Percentiles rank a stretch among this genome's conserved stretches.
Conservation (phyloP, 2,113 vertebrate species). For the Nematolebias whitei region DNA sequence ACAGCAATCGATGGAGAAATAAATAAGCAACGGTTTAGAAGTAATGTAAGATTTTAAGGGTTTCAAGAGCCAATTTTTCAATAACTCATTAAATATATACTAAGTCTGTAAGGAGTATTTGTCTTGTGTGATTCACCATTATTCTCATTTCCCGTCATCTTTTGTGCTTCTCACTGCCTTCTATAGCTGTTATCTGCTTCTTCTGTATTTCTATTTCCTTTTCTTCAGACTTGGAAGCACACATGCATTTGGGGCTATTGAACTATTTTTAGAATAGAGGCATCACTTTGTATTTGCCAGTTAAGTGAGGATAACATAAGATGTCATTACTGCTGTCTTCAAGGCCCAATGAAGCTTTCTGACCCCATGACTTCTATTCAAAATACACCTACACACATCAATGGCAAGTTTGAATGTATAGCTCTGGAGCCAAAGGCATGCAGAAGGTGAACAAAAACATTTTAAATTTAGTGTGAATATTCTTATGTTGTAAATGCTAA, state of each 20-base stretch:
- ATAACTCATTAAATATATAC: conserved; percentile 55
- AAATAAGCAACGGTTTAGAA: conserved; percentile 68
- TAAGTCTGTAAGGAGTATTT: conserved; percentile 28
- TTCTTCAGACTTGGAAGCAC: conserved; percentile 33
- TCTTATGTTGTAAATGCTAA: conserved; percentile 59
- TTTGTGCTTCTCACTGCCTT: conserved; percentile 12
- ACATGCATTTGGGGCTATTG: conserved; percentile 23
- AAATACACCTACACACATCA: conserved; percentile 2
- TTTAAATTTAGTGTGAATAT: conserved; percentile 65
- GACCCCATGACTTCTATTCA: conserved; percentile 39
- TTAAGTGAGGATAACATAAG: conserved; percentile 25
- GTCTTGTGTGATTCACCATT: not conserved
- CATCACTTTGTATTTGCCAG: conserved; percentile 52
- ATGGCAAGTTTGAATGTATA: conserved; percentile 18
- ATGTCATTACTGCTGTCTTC: conserved; percentile 42
- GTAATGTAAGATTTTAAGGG: conserved; percentile 67
- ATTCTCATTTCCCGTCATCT: conserved; percentile 9
- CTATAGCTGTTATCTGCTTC: conserved; percentile 4
- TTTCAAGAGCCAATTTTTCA: conserved; percentile 64
- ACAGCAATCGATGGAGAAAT: conserved; percentile 71
- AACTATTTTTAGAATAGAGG: conserved; percentile 48
- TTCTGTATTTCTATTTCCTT: conserved; percentile 11
- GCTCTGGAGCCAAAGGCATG: conserved; percentile 28
- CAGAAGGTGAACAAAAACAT: conserved; percentile 50
- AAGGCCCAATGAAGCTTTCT: conserved; percentile 45